phyloP scores from a whole-genome alignment of 2,888 invertebrate species.

The Hipparchia sbordonii region DNA sequence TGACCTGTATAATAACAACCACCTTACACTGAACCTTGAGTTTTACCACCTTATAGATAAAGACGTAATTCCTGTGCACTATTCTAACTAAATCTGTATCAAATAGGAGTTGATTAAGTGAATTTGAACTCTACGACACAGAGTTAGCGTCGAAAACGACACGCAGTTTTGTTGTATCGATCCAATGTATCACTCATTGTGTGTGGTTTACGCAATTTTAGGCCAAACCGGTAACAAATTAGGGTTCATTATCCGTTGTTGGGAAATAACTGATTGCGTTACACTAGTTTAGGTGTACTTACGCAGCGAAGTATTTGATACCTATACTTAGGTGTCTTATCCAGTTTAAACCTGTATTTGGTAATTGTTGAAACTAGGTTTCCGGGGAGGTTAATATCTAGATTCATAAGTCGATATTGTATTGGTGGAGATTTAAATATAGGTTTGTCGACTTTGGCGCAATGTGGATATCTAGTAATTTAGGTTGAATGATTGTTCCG shows the following conservation, averaged over 20 bases:
- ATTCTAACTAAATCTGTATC: neutral
- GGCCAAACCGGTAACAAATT: slow-evolving; percentile 35
- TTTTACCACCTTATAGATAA: neutral
- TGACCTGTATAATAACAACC: slow-evolving; percentile 28
- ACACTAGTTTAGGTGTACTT: slow-evolving; percentile 8
- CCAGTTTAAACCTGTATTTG: slow-evolving; percentile 30
- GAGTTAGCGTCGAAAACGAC: neutral
- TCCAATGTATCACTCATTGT: slow-evolving; percentile 36
- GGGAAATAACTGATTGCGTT: slow-evolving; percentile 30
- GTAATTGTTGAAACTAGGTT: slow-evolving; percentile 38
- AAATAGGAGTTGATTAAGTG: neutral
- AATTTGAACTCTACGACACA: neutral
- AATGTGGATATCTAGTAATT: neutral
- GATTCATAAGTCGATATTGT: slow-evolving; percentile 11
- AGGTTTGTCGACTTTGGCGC: neutral
- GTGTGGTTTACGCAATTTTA: slow-evolving; percentile 37
- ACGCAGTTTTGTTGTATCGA: neutral
- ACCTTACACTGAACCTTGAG: neutral
- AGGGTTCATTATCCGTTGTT: slow-evolving; percentile 37
- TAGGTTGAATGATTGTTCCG: neutral
- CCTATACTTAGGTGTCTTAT: slow-evolving; percentile 34
- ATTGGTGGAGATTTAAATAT: neutral
- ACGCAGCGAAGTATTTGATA: slow-evolving; percentile 39
- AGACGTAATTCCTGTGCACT: neutral
- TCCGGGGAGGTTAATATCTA: slow-evolving; percentile 27